A percentile compares a stretch with the other conserved stretches of the same genome.
These are phyloP conservation scores for Hemibagrus wyckioides DNA, from an alignment of 2,113 vertebrate species.

Conservation along the genomic window DNA sequence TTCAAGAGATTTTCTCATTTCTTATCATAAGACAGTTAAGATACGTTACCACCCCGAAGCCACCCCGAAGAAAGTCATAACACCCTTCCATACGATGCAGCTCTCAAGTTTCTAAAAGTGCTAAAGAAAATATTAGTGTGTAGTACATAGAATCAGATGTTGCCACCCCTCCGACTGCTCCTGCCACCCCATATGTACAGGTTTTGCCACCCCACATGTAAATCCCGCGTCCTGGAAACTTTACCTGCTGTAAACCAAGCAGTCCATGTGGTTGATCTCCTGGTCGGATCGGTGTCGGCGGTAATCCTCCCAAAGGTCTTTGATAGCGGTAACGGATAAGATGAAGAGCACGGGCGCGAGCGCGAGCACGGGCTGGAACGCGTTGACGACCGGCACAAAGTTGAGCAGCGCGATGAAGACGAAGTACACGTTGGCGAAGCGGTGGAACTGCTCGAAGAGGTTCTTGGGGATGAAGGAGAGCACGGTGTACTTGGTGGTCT, in stretches of 20 bases:
- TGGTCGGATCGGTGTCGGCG: constrained; percentile 89
- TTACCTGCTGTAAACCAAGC: constrained; percentile 93
- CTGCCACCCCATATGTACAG: background rate
- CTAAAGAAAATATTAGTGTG: too few species aligned
- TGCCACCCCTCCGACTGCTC: background rate
- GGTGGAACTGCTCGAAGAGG: constrained; percentile 95
- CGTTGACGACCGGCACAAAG: constrained; percentile 89
- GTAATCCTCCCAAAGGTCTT: constrained; percentile 98
- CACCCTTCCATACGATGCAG: background rate
- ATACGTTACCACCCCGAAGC: background rate
- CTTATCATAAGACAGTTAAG: too few species aligned
- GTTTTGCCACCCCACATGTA: too few species aligned
- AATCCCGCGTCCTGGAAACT: background rate
- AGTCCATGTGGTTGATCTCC: constrained; percentile 96
- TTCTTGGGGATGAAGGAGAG: constrained; percentile 97
- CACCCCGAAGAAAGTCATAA: background rate
- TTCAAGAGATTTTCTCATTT: too few species aligned
- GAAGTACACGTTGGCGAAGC: constrained; percentile 96
- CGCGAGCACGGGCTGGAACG: constrained; percentile 92
- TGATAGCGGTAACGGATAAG: constrained; percentile 91
- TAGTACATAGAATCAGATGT: background rate
- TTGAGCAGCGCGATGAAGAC: constrained; percentile 94
- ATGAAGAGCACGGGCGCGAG: constrained; percentile 94
- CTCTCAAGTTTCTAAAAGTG: background rate
- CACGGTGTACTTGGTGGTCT: constrained; percentile 94